Conservation (phyloP, 2,888 invertebrate genomes). For the Cerceris ruficornis region DNA sequence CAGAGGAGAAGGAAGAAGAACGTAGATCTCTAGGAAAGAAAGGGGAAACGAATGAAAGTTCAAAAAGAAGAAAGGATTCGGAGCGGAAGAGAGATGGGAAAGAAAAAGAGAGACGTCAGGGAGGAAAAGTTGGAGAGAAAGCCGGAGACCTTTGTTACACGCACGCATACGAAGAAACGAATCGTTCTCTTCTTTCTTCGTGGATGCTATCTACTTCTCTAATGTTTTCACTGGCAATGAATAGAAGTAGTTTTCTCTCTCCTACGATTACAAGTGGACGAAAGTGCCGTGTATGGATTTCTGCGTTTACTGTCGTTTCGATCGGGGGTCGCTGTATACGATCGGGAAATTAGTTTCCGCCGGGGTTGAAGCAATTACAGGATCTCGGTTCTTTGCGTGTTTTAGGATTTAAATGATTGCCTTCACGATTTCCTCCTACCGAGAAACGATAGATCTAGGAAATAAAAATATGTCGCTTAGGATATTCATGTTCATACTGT, state of each 20-base stretch:
- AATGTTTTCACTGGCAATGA: conserved; percentile 20
- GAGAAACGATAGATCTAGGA: too few relatives aligned
- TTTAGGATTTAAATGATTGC: not conserved
- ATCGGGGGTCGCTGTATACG: not conserved
- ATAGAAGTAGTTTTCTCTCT: conserved; percentile 21
- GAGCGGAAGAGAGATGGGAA: not conserved
- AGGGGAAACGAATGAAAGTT: not conserved
- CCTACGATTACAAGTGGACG: not conserved
- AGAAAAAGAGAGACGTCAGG: not conserved
- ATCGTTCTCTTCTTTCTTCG: not conserved
- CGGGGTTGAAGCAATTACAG: conserved; percentile 8
- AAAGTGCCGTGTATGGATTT: not conserved
- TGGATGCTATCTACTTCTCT: conserved; percentile 9
- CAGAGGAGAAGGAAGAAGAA: not conserved
- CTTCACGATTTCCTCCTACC: too few relatives aligned
- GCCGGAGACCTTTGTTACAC: not conserved
- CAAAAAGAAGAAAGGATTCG: not conserved
- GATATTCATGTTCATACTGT: too few relatives aligned
- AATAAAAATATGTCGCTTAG: too few relatives aligned
- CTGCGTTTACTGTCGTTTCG: conserved; percentile 4
- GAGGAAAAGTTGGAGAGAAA: conserved; percentile 6
- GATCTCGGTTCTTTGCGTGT: conserved; percentile 11
- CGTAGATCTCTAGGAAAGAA: not conserved
- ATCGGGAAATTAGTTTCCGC: conserved; percentile 9
- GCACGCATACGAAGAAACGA: not conserved